Base-by-base conservation (phyloP, 2,888 invertebrate species). In the Cyclophora punctaria region DNA sequence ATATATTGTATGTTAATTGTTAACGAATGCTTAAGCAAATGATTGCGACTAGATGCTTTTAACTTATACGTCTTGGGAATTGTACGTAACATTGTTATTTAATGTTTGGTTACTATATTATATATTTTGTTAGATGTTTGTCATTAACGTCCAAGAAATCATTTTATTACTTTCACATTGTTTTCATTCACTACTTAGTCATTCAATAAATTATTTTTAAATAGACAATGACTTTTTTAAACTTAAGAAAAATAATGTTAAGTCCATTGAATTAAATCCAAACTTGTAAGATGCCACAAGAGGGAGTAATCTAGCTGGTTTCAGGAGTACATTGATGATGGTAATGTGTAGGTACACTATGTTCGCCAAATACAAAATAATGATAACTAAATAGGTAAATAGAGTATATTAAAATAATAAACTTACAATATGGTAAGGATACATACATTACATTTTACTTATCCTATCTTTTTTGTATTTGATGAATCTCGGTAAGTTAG, bases 401-500 rank as follows among this genome's bases (percentile, higher is more conserved):
- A 20, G 20, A 20, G 20, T 20, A 20, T 20, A 20, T 20, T 37
- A 37, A 3, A 33, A 35, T 48, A 42, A 5, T 7, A 2, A 47
- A 34, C 7, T 7, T 42, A 48, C 47, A 47, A 48, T 53, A 45
- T 52, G 51, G 45, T 59, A 53, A 49, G 44, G 47, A 49, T 53
- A 44, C 51, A 53, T 57, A 48, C 56, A 56, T 73, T 75, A 75
- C 63, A 79, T 67, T 48, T 71, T 78, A 65, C 66, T 78, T 54
- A 89, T 58, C 64, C 87, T 82, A 51, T 76, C 76, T 56, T 74
- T 87, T 73, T 92, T 93, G 73, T 95, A 95, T 63, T 91, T 91
- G 52, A 94, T 91, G 75, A 95, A 95, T 62, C 94, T 89, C 3
- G 90, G 86, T 57, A 95, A 80, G 74, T 95, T 95, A 2, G 90